These are phyloP conservation scores for Xiphorhynchus elegans DNA, from an alignment of 2,113 vertebrate species.

Conservation along the genomic window DNA sequence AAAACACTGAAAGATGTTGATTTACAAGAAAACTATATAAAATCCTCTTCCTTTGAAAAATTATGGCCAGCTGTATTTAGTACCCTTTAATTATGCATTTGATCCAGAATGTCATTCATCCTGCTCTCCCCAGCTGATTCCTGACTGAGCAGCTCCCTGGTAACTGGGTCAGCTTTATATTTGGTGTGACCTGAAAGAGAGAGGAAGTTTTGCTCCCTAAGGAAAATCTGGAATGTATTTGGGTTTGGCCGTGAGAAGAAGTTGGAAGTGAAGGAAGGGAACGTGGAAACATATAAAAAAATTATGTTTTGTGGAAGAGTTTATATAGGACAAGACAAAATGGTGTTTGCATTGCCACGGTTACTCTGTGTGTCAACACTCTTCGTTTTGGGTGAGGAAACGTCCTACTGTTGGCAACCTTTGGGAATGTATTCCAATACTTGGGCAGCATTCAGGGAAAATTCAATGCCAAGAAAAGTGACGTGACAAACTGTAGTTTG, in stretches of 20 bases:
- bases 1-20: not conserved
- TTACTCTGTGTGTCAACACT: not conserved
- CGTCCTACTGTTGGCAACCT: not conserved
- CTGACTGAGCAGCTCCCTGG: constrained; percentile 5
- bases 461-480: not conserved
- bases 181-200: constrained; percentile 24
- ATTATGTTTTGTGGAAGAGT: not conserved
- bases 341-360: not conserved
- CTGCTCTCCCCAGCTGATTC: constrained; percentile 46
- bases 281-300: not conserved
- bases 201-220: constrained; percentile 6
- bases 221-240: constrained; percentile 9
- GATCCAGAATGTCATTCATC: constrained; percentile 37
- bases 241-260: not conserved
- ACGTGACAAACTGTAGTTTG: not conserved
- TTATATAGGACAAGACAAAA: not conserved
- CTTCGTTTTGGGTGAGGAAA: not conserved
- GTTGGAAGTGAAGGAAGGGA: not conserved
- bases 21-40: not conserved
- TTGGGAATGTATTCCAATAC: not conserved
- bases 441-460: not conserved
- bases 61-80: constrained; percentile 39
- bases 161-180: constrained; percentile 47
- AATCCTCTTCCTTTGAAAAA: constrained; percentile 40
- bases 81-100: constrained; percentile 49